These are phyloP conservation scores for Thalpophila matura DNA, from an alignment of 2,888 invertebrate species.

Conservation along the genomic window DNA sequence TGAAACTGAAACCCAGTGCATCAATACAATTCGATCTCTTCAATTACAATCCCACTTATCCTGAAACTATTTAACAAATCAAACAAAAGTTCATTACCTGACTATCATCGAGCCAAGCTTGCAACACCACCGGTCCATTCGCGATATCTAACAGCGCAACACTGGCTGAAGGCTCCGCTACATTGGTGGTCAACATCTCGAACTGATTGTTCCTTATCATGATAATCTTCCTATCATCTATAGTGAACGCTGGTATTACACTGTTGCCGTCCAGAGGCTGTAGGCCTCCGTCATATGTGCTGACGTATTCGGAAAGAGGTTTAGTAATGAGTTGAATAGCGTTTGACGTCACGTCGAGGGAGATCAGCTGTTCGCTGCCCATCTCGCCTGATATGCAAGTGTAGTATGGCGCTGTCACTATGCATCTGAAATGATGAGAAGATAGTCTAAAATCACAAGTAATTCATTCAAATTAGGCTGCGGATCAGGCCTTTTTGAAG, in stretches of 20 bases:
- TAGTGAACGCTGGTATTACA: conserved; percentile 79
- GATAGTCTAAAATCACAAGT: too few species aligned
- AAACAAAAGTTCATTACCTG: conserved; percentile 6
- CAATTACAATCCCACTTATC: too few species aligned
- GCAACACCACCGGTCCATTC: conserved; percentile 77
- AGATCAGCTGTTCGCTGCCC: conserved; percentile 89
- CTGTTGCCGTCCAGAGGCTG: conserved; percentile 77
- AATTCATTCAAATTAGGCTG: too few species aligned
- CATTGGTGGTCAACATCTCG: conserved; percentile 68
- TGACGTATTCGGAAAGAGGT: conserved; percentile 79
- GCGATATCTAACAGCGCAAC: conserved; percentile 78
- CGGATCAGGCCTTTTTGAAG: too few species aligned
- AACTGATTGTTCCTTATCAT: conserved; percentile 79
- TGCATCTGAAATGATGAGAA: conserved; percentile 88
- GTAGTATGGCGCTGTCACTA: conserved; percentile 92
- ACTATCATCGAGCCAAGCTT: conserved; percentile 77
- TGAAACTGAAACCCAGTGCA: too few species aligned
- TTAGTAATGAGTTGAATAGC: conserved; percentile 87
- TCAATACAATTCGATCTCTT: too few species aligned
- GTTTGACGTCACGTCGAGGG: conserved; percentile 91
- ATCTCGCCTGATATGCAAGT: conserved; percentile 91
- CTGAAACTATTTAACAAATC: not conserved
- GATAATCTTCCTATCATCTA: conserved; percentile 81
- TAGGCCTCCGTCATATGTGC: conserved; percentile 68
- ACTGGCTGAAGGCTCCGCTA: conserved; percentile 76